A percentile compares a stretch with the other conserved stretches of the same genome.
Evolutionary conservation across 2,888 invertebrate species (phyloP).

Genomic region (Clusia tigrina): DNA sequence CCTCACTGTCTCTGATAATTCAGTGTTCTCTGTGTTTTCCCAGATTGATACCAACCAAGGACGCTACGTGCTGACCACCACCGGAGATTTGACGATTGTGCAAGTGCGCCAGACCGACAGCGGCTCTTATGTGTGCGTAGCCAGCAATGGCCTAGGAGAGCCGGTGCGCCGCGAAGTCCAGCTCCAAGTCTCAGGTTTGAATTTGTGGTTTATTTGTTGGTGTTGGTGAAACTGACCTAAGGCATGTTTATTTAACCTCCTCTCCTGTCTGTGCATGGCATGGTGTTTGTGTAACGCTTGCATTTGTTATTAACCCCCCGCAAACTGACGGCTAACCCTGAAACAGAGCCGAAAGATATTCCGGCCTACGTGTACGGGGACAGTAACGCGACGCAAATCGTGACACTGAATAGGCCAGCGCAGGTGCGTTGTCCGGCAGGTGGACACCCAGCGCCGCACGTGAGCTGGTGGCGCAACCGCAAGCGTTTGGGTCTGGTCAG

Average conservation of each 20-base stretch:
- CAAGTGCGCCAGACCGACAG: slow-evolving; percentile 81
- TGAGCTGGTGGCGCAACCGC: slow-evolving; percentile 86
- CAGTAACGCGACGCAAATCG: slow-evolving; percentile 71
- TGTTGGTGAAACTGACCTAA: slow-evolving; percentile 46
- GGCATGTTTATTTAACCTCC: slow-evolving; percentile 16
- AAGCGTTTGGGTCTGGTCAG: slow-evolving; percentile 75
- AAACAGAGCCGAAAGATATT: slow-evolving; percentile 44
- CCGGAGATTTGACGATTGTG: slow-evolving; percentile 84
- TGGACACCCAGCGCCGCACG: slow-evolving; percentile 80
- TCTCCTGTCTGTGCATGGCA: slow-evolving; percentile 22
- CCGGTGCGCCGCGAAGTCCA: slow-evolving; percentile 74
- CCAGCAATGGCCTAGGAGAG: slow-evolving; percentile 78
- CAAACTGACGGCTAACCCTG: neutral
- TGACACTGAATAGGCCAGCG: slow-evolving; percentile 76
- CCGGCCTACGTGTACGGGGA: slow-evolving; percentile 75
- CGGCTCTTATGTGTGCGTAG: slow-evolving; percentile 86
- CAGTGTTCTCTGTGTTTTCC: neutral
- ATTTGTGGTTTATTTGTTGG: slow-evolving; percentile 32
- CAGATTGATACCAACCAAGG: slow-evolving; percentile 79
- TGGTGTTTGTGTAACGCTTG: slow-evolving; percentile 33
- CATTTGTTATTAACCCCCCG: slow-evolving; percentile 19
- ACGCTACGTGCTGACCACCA: slow-evolving; percentile 74
- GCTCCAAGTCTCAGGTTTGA: slow-evolving; percentile 78
- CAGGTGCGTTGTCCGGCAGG: slow-evolving; percentile 81
- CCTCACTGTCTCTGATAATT: neutral